phyloP scores from a whole-genome alignment of 2,888 invertebrate species.

The Lampropteryx suffumata region DNA sequence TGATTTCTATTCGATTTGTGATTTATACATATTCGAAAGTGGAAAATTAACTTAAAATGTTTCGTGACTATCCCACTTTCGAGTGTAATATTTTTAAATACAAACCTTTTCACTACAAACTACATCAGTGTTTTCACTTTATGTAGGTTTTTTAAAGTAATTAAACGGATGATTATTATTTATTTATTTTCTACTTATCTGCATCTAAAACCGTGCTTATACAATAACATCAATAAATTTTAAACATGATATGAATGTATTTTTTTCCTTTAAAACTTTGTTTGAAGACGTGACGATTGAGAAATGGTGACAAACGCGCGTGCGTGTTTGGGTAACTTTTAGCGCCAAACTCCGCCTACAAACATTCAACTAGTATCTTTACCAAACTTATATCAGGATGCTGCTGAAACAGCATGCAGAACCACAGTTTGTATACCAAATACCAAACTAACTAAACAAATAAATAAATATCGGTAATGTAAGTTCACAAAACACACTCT shows the following conservation, averaged over 20 bases:
- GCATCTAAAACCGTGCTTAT: conserved; percentile 6
- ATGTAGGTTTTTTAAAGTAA: too few relatives aligned
- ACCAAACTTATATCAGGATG: conserved; percentile 12
- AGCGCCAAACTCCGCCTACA: conserved; percentile 59
- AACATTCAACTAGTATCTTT: conserved; percentile 56
- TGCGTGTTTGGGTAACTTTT: conserved; percentile 53
- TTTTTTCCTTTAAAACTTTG: background rate
- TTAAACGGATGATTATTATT: too few relatives aligned
- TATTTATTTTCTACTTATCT: background rate
- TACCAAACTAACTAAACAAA: too few relatives aligned
- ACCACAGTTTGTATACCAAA: too few relatives aligned
- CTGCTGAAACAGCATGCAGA: conserved; percentile 4
- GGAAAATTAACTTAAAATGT: conserved; percentile 14
- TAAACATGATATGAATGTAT: background rate
- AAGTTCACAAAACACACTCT: too few relatives aligned
- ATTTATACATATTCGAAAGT: conserved; percentile 30
- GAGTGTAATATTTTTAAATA: conserved; percentile 22
- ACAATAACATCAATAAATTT: conserved; percentile 4
- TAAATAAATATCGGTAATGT: too few relatives aligned
- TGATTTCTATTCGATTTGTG: conserved; percentile 20
- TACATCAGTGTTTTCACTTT: background rate
- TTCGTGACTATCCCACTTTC: conserved; percentile 25
- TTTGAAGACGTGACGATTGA: background rate
- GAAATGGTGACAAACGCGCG: conserved; percentile 52
- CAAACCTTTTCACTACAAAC: background rate